Conservation (phyloP, 1,140 invertebrate genomes). For the Ruditapes philippinarum region DNA sequence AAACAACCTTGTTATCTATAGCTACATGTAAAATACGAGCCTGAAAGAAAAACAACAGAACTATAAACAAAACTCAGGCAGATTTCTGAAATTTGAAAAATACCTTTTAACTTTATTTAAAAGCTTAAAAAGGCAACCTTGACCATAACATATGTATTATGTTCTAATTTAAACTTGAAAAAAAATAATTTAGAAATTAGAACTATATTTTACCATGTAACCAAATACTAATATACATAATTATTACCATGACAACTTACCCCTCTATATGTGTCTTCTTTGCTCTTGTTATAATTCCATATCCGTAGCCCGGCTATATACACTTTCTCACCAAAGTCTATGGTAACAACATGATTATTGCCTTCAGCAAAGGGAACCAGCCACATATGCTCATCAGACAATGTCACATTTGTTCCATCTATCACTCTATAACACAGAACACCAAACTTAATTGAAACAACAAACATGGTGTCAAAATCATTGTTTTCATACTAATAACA, state of each 20-base stretch:
- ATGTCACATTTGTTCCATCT: constrained; percentile 86
- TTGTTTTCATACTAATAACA: no score
- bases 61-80: no score
- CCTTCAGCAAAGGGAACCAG: constrained; percentile 87
- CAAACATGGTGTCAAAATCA: no score
- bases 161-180: no score
- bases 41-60: constrained; percentile 74
- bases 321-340: constrained; percentile 83
- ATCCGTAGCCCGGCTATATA: constrained; percentile 88
- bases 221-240: no score
- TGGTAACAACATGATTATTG: constrained; percentile 80
- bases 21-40: constrained; percentile 84
- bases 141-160: not conserved
- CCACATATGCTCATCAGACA: constrained; percentile 88
- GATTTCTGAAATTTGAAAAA: no score
- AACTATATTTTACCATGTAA: no score
- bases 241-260: no score
- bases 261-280: constrained; percentile 92
- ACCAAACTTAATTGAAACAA: not conserved
- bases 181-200: no score
- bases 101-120: no score
- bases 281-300: constrained; percentile 94
- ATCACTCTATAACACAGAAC: constrained; percentile 84
- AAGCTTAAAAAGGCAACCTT: no score
- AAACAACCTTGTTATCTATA: constrained; percentile 85